Percentiles rank a stretch among this genome's conserved stretches.
phyloP scores from a whole-genome alignment of 2,797 vertebrate genomes.

The Hippoglossus hippoglossus region DNA sequence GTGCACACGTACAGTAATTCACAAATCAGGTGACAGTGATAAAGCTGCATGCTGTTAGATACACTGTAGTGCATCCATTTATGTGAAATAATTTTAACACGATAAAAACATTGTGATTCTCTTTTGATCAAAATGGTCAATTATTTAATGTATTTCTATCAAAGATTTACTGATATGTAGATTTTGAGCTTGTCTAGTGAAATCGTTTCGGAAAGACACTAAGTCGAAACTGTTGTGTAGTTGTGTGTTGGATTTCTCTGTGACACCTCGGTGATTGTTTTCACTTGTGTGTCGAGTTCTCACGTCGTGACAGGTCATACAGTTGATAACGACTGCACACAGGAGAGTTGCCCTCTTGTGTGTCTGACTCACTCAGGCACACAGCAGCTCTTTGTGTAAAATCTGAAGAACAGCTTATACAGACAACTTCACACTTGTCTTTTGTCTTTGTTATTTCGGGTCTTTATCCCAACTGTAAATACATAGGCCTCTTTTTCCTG shows the following conservation, averaged over 20 bases:
- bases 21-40: background rate
- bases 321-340: conserved; percentile 15
- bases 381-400: conserved; percentile 13
- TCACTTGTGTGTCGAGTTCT: conserved; percentile 22
- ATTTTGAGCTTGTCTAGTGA: background rate
- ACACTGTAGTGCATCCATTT: background rate
- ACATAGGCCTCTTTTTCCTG: conserved; percentile 40
- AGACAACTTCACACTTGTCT: conserved; percentile 26
- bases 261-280: background rate
- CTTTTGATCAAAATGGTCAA: background rate
- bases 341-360: conserved; percentile 2
- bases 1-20: conserved; percentile 1
- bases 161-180: conserved; percentile 3
- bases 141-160: background rate
- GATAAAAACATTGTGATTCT: conserved; percentile 7
- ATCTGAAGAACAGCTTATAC: conserved; percentile 8
- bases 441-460: conserved; percentile 48
- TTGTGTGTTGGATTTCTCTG: background rate
- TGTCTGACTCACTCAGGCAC: conserved; percentile 5
- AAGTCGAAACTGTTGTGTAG: background rate
- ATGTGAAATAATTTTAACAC: no score
- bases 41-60: conserved; percentile 9
- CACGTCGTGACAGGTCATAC: conserved; percentile 21
- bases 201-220: background rate
- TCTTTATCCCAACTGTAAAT: conserved; percentile 49